Evolutionary conservation across 2,888 invertebrate species (phyloP), one percentile per base, ranked within the genome.

Genomic region (Drosophila acutilabella): DNA sequence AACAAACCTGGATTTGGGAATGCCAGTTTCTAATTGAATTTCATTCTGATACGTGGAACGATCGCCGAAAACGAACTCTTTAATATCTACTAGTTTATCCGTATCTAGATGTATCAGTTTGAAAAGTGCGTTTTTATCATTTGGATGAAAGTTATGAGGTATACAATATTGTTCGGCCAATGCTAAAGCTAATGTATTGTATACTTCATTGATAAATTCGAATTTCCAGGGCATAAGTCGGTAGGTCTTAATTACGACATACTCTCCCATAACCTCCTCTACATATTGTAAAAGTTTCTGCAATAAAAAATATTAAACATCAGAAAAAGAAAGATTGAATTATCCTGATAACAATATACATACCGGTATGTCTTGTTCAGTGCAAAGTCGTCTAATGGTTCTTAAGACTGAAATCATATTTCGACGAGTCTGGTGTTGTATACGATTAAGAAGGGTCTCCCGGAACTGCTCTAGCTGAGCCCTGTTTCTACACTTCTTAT

Each of bases 191-290:
- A 91, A 36, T 0, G 81, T 86, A 61, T 92, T 91, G 41, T 90
- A 92, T 4, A 91, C 89, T 64, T 92, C 92, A 57, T 90, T 90
- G 0, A 90, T 71, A 45, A 90, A 92, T 61, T 91, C 90, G 58
- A 90, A 91, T 66, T 90, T 92, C 88, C 92, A 90, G 1, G 91
- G 91, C 90, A 91, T 90, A 5, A 90, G 79, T 18, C 91, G 85
- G 48, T 74, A 48, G 0, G 91, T 91, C 77, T 92, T 92, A 4
- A 88, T 57, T 1, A 90, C 89, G 0, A 90, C 85, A 67, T 90
- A 91, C 45, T 91, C 87, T 2, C 91, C 90, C 89, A 91, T 89
- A 0, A 89, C 74, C 61, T 89, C 80, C 64, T 92, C 92, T 6
- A 91, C 77, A 42, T 83, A 90, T 20, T 75, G 78, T 1, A 79